phyloP scores from a whole-genome alignment of 2,888 invertebrate species.

The Eugnorisma glareosa region DNA sequence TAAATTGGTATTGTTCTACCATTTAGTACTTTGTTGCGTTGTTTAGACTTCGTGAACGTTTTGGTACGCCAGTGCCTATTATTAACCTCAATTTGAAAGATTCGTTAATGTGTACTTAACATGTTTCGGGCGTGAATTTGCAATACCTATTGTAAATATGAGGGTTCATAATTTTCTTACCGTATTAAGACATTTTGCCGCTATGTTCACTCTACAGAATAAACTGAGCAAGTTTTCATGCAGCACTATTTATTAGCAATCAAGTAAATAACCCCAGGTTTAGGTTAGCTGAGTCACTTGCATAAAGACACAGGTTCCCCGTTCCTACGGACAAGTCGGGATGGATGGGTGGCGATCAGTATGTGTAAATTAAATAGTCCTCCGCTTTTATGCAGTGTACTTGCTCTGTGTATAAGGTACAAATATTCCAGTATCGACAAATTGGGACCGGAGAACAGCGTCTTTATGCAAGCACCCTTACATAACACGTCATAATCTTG shows the following conservation, averaged over 20 bases:
- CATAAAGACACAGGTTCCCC: background rate
- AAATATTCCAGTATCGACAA: background rate
- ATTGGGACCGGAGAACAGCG: background rate
- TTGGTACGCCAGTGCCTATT: constrained; percentile 36
- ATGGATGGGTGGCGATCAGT: background rate
- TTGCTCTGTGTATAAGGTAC: background rate
- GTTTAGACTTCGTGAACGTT: constrained; percentile 45
- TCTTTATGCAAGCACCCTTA: background rate
- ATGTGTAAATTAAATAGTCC: background rate
- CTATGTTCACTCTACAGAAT: background rate
- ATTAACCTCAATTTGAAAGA: constrained; percentile 48
- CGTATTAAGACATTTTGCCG: background rate
- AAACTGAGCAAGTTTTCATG: background rate
- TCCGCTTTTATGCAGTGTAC: background rate
- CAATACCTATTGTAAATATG: background rate
- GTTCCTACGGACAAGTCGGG: background rate
- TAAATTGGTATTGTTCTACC: constrained; percentile 50
- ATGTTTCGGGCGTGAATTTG: constrained; percentile 10
- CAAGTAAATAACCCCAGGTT: background rate
- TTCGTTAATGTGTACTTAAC: constrained; percentile 33
- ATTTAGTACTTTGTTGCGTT: constrained; percentile 56
- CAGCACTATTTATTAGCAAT: background rate
- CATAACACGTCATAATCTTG: background rate
- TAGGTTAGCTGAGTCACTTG: background rate
- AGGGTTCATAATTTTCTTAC: background rate